Base-by-base conservation (phyloP, 2,797 vertebrate genomes). In the Poeciliopsis turneri region DNA sequence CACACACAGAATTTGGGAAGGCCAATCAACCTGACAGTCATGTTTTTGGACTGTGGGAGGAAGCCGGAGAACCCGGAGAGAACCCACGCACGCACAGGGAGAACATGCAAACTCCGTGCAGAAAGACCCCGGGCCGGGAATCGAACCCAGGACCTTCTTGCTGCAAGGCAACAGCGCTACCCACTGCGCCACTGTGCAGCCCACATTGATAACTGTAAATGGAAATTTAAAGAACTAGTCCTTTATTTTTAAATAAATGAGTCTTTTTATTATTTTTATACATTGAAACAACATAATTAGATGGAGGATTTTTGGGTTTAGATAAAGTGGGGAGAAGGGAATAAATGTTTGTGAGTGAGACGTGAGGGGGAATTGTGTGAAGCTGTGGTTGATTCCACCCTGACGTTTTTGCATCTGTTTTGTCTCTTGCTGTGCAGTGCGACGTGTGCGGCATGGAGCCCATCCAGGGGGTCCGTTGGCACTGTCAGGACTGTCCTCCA, bases 381-480 rank as follows among this genome's bases (percentile, higher is more conserved):
- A 39, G 30, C 30, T 18, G 30, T 36, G 16, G 2, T 16, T 61
- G 13, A 16, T 7, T 61, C 16, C 57, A 16, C 16, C 5, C 57
- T 66, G 36, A 68, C 1, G 20, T 4, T 30, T 33, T 49, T 77
- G 55, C 51, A 83, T 11, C 12, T 51, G 3, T 1, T 30, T 68
- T 23, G 15, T 47, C 53, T 73, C 30, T 9, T 49, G 28, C 11
- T 73, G 72, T 81, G 28, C 91, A 99, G 98, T 99, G 98, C 80
- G 98, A 99, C 74, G 93, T 97, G 89, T 99, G 98, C 81, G 97
- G 97, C 64, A 93, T 94, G 75, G 97, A 99, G 77, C 98, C 98
- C 20, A 99, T 99, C 92, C 97, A 97, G 92, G 98, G 98, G 0
- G 93, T 97, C 74, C 95, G 98, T 88, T 99, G 98, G 98, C 98